A percentile compares a stretch with the other conserved stretches of the same genome.
Conservation (phyloP, 2,888 invertebrate genomes). For the Drosophila birchii region DNA sequence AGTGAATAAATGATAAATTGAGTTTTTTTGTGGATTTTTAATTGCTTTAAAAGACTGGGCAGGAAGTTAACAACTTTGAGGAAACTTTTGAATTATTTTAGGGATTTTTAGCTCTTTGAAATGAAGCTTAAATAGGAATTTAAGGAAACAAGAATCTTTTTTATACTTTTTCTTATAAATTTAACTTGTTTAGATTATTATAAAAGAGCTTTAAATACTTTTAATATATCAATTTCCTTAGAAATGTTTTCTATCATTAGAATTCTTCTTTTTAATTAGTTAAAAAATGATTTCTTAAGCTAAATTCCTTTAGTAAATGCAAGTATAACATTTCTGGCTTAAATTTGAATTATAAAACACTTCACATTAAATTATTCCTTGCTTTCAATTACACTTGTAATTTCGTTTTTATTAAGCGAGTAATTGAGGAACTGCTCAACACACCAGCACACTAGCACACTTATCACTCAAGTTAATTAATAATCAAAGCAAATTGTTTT, state of each 20-base stretch:
- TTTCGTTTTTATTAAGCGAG: neutral
- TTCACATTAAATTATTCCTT: neutral
- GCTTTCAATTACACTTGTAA: slow-evolving; percentile 4
- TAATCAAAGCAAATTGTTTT: slow-evolving; percentile 9
- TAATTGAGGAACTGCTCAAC: neutral
- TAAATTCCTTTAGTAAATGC: neutral
- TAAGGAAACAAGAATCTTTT: neutral
- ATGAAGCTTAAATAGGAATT: neutral
- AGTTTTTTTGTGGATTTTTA: slow-evolving; percentile 1
- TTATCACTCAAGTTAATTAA: neutral
- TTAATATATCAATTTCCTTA: neutral
- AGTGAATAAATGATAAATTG: slow-evolving; percentile 3
- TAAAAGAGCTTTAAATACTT: neutral
- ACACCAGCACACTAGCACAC: slow-evolving; percentile 1
- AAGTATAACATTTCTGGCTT: too few species aligned
- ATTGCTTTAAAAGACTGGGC: neutral
- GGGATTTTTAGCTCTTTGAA: too few species aligned
- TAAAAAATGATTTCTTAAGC: neutral
- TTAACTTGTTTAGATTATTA: neutral
- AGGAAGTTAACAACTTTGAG: neutral
- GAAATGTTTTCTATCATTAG: too few species aligned
- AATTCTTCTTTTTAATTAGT: neutral
- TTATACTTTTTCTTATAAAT: neutral
- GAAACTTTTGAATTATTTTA: too few species aligned
- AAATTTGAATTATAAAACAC: neutral